Percentiles rank a stretch among this genome's conserved stretches.
Evolutionary conservation across 1,140 invertebrate species (phyloP).

Genomic region (Zaprionus camerounensis): DNA sequence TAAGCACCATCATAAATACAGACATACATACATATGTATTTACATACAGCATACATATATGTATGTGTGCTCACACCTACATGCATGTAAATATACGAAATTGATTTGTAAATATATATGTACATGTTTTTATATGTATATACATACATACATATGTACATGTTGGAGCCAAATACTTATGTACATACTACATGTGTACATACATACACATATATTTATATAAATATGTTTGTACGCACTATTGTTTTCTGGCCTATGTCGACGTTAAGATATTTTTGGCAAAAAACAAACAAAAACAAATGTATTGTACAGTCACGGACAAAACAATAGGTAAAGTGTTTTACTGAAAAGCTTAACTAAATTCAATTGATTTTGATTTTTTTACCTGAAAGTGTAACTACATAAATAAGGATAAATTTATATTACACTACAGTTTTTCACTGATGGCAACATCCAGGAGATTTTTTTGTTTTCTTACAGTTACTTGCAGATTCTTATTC

Average conservation of each 20-base stretch:
- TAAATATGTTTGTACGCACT: not conserved
- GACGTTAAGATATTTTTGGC: not conserved
- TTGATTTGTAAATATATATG: not conserved
- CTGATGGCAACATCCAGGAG: too few relatives aligned
- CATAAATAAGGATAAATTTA: too few relatives aligned
- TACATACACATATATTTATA: not conserved
- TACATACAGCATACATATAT: not conserved
- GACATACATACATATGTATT: slow-evolving; percentile 1
- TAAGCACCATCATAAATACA: not conserved
- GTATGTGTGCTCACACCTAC: not conserved
- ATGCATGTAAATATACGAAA: not conserved
- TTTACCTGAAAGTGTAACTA: too few relatives aligned
- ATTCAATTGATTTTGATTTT: too few relatives aligned
- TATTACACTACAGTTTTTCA: too few relatives aligned
- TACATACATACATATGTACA: not conserved
- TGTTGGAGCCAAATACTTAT: too few relatives aligned
- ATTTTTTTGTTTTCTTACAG: too few relatives aligned
- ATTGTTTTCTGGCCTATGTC: not conserved
- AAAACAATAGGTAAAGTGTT: not conserved
- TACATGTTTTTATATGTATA: not conserved
- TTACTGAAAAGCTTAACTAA: not conserved
- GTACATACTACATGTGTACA: too few relatives aligned
- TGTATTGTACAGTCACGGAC: not conserved
- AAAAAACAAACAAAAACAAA: not conserved
- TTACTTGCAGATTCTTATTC: too few relatives aligned